These are phyloP conservation scores for Styela clava DNA, from an alignment of 23 tunicate genomes.

Conservation along the genomic window DNA sequence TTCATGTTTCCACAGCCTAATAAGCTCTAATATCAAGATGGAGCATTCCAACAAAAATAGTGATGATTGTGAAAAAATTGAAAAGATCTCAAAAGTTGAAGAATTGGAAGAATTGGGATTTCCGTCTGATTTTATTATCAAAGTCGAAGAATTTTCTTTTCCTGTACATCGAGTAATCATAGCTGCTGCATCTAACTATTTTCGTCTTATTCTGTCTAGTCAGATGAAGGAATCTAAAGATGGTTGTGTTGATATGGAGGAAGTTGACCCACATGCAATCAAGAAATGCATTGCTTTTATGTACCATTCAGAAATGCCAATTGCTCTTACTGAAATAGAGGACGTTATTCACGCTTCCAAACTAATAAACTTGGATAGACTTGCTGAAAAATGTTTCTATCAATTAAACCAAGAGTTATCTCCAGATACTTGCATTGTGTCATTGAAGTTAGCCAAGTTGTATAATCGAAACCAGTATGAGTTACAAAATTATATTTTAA, in stretches of 20 bases:
- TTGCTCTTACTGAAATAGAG: not conserved
- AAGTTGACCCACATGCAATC: not conserved
- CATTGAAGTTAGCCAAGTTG: not conserved
- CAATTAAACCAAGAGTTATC: not conserved
- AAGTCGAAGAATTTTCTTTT: constrained; percentile 36
- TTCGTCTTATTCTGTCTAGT: constrained; percentile 10
- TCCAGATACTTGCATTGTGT: not conserved
- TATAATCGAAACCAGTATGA: not conserved
- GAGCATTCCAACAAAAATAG: too few species aligned
- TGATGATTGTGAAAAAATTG: too few species aligned
- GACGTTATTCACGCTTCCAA: not conserved
- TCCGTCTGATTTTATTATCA: constrained; percentile 59
- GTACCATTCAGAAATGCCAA: not conserved
- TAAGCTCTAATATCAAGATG: too few species aligned
- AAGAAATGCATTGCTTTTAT: not conserved
- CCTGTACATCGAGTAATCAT: constrained; percentile 67
- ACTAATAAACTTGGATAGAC: not conserved
- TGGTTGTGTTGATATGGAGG: not conserved
- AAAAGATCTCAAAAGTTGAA: too few species aligned
- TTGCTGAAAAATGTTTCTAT: not conserved
- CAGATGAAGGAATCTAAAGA: not conserved
- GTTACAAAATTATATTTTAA: not conserved
- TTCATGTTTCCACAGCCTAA: too few species aligned
- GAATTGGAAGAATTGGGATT: constrained; percentile 43
- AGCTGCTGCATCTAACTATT: constrained; percentile 87